Conservation (phyloP, 2,113 vertebrate genomes). For the Nerophis lumbriciformis region DNA sequence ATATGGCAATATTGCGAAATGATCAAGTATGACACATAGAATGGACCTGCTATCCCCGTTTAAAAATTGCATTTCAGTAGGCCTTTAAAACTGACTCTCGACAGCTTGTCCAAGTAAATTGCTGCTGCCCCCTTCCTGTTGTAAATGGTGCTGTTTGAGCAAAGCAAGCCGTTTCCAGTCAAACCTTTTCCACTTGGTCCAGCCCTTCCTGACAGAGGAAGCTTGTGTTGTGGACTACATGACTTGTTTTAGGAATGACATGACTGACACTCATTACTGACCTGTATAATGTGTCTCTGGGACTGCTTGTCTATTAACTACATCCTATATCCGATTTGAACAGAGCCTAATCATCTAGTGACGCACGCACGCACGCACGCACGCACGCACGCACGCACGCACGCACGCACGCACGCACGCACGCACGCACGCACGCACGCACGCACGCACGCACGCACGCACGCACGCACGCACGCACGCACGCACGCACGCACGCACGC, state of each 20-base stretch:
- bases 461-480: no score
- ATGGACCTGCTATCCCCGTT: no score
- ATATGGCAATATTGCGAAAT: no score
- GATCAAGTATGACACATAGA: no score
- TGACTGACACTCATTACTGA: slow-evolving; percentile 23
- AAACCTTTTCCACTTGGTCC: slow-evolving; percentile 11
- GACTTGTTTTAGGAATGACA: slow-evolving; percentile 19
- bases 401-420: no score
- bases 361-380: not conserved
- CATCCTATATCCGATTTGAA: not conserved
- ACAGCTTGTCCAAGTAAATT: no score
- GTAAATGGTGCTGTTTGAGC: slow-evolving; percentile 9
- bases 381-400: not conserved
- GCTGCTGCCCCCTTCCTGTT: slow-evolving; percentile 15
- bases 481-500: no score
- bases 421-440: no score
- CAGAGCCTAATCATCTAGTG: not conserved
- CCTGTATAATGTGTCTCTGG: slow-evolving; percentile 12
- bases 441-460: no score
- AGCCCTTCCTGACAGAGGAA: slow-evolving; percentile 62
- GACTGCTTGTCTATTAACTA: slow-evolving; percentile 1
- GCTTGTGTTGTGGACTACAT: slow-evolving; percentile 34
- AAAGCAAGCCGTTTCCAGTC: slow-evolving; percentile 1
- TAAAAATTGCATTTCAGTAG: no score
- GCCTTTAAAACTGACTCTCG: no score